Evolutionary conservation across 2,888 invertebrate species (phyloP).

Genomic region (Athalia rosae): DNA sequence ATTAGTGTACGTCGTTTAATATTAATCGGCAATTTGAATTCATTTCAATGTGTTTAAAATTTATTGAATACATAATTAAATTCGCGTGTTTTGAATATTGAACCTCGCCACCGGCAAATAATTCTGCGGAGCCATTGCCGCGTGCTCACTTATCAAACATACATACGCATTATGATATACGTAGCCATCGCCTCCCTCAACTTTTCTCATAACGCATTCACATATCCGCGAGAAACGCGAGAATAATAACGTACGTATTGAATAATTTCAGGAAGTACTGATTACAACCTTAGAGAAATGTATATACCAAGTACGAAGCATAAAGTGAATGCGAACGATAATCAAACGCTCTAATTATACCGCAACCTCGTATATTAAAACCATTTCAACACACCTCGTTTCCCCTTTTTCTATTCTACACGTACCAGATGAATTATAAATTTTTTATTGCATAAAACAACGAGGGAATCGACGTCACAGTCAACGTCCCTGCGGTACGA

Average conservation of each 20-base stretch:
- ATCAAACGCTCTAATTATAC: not conserved
- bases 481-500: no score
- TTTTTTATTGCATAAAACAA: not conserved
- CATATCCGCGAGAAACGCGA: not conserved
- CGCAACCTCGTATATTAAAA: not conserved
- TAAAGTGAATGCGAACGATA: constrained; percentile 21
- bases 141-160: no score
- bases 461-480: not conserved
- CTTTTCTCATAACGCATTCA: no score
- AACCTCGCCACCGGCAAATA: constrained; percentile 32
- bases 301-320: not conserved
- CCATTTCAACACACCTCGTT: not conserved
- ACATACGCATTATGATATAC: no score
- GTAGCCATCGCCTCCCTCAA: no score
- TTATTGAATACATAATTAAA: constrained; percentile 71
- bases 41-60: constrained; percentile 71
- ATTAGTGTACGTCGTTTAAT: constrained; percentile 69
- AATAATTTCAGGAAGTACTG: constrained; percentile 23
- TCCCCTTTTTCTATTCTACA: no score
- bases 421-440: no score
- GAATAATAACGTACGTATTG: constrained; percentile 1
- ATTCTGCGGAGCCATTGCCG: no score
- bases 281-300: not conserved
- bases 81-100: constrained; percentile 59
- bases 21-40: constrained; percentile 73